Conservation (phyloP, 2,113 vertebrate species). For the Epinephelus lanceolatus region DNA sequence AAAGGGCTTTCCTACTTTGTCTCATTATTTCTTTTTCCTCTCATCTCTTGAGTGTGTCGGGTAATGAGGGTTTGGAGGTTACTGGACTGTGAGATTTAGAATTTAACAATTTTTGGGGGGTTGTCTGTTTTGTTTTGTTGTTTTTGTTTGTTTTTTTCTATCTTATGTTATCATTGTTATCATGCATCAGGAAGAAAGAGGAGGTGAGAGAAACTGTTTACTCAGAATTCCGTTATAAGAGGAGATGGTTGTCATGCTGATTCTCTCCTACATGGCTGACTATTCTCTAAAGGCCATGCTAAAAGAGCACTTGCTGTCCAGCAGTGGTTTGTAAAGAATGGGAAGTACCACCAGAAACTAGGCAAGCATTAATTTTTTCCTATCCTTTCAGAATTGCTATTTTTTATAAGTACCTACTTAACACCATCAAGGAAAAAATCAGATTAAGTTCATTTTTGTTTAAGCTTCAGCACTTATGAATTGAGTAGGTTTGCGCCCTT, state of each 20-base stretch:
- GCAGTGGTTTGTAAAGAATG: background rate
- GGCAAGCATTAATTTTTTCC: background rate
- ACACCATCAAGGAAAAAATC: background rate
- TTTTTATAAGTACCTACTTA: background rate
- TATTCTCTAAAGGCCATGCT: background rate
- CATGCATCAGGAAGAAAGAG: background rate
- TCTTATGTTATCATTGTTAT: slow-evolving; percentile 11
- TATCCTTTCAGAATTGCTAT: background rate
- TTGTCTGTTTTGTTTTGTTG: background rate
- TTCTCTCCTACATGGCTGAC: background rate
- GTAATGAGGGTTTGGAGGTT: background rate
- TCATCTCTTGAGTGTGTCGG: slow-evolving; percentile 10
- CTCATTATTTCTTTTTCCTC: slow-evolving; percentile 1
- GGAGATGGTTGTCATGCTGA: background rate
- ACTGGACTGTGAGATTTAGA: slow-evolving; percentile 20
- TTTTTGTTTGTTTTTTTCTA: slow-evolving; percentile 3
- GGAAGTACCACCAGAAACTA: background rate
- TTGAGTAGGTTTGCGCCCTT: background rate
- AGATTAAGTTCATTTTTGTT: background rate
- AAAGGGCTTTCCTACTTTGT: slow-evolving; percentile 54
- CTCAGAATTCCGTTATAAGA: background rate
- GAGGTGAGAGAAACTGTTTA: background rate
- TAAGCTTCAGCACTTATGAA: background rate
- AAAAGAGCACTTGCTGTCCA: background rate
- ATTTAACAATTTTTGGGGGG: background rate